Percentiles rank a stretch among this genome's conserved stretches.
These are phyloP conservation scores for Aphidius colemani DNA, from an alignment of 2,888 invertebrate genomes.

Conservation along the genomic window DNA sequence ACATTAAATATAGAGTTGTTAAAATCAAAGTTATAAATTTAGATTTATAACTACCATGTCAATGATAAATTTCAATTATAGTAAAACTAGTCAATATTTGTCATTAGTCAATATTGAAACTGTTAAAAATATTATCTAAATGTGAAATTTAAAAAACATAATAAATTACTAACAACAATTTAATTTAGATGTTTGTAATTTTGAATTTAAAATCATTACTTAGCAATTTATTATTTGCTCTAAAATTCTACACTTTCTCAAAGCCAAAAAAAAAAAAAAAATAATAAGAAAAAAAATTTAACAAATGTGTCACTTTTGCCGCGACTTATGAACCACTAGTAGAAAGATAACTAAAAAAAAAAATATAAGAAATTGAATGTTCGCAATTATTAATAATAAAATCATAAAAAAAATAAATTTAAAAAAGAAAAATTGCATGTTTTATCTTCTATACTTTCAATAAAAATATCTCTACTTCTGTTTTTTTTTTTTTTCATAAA, in stretches of 20 bases:
- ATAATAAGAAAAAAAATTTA: not conserved
- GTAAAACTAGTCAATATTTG: not conserved
- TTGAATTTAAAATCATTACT: too few species aligned
- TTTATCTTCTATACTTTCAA: constrained; percentile 1
- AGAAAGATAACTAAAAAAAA: not conserved
- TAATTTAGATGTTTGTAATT: too few species aligned
- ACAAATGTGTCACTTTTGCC: constrained; percentile 10
- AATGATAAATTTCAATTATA: too few species aligned
- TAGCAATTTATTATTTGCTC: too few species aligned
- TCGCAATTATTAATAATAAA: constrained; percentile 38
- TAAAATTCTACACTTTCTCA: too few species aligned
- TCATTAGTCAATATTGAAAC: constrained; percentile 1
- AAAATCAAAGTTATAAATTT: not conserved
- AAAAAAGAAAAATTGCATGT: not conserved
- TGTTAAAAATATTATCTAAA: not conserved
- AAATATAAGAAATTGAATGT: constrained; percentile 14
- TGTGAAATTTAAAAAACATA: not conserved
- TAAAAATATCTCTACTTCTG: not conserved
- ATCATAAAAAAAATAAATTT: not conserved
- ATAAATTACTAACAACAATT: not conserved
- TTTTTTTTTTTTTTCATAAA: constrained; percentile 16
- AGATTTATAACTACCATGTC: too few species aligned
- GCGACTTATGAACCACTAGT: not conserved
- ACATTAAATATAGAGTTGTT: not conserved
- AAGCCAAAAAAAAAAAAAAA: not conserved